Percentiles rank a stretch among this genome's conserved stretches.
phyloP scores from a whole-genome alignment of 2,888 invertebrate genomes.

The Polylopha cassiicola region DNA sequence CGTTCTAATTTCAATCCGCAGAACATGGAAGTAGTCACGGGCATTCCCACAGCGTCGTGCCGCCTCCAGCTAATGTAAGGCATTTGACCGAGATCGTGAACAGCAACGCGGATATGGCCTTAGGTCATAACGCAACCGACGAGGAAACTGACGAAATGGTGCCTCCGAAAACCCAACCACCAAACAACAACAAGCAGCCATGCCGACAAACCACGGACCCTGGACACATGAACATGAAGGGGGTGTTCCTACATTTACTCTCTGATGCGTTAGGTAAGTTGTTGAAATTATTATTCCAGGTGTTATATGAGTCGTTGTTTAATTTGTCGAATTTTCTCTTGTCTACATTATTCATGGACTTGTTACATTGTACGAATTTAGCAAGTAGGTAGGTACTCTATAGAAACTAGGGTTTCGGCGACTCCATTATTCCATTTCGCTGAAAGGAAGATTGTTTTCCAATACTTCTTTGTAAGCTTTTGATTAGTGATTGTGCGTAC shows the following conservation, averaged over 20 bases:
- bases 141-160: conserved; percentile 73
- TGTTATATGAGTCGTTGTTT: conserved; percentile 27
- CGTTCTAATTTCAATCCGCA: conserved; percentile 41
- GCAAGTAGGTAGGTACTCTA: too few species aligned
- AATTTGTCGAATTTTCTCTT: too few species aligned
- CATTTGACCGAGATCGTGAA: conserved; percentile 68
- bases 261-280: conserved; percentile 95
- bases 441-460: too few species aligned
- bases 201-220: conserved; percentile 66
- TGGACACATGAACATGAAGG: conserved; percentile 98
- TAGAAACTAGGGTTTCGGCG: too few species aligned
- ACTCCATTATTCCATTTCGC: too few species aligned
- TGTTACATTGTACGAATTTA: too few species aligned
- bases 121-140: conserved; percentile 64
- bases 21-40: conserved; percentile 85
- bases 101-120: conserved; percentile 69
- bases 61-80: conserved; percentile 66
- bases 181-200: conserved; percentile 56
- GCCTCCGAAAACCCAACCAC: conserved; percentile 45
- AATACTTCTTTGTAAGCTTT: too few species aligned
- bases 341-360: too few species aligned
- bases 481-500: too few species aligned
- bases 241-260: conserved; percentile 98
- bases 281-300: conserved; percentile 8
- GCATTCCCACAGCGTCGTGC: conserved; percentile 79